phyloP scores from a whole-genome alignment of 2,797 vertebrate genomes.

The Galagoides demidoff region DNA sequence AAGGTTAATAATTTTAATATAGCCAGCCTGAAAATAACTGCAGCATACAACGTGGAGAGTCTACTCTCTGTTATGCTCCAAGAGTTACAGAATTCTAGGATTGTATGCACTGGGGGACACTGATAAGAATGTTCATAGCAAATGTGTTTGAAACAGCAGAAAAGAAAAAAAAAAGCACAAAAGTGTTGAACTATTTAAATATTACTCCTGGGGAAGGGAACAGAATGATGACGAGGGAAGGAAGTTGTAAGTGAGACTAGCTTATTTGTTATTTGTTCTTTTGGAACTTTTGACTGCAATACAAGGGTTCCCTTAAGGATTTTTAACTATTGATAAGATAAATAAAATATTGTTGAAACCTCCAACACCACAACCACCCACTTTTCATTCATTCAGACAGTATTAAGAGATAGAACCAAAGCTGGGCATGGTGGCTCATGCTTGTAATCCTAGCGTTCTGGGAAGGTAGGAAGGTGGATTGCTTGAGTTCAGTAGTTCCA shows the following conservation, averaged over 20 bases:
- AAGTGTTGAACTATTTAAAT: neutral
- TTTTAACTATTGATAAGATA: neutral
- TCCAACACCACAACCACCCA: neutral
- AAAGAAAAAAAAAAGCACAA: neutral
- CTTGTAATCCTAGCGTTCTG: too few species aligned
- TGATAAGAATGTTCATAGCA: neutral
- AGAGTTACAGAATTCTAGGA: neutral
- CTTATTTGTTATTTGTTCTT: neutral
- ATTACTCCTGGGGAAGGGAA: neutral
- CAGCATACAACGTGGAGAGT: neutral
- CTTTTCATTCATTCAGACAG: neutral
- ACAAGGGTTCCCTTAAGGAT: neutral
- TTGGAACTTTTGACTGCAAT: neutral
- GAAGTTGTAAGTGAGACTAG: neutral
- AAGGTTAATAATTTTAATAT: neutral
- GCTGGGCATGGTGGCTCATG: too few species aligned
- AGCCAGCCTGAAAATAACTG: neutral
- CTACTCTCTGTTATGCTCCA: neutral
- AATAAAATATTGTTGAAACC: neutral
- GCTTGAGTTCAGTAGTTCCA: too few species aligned
- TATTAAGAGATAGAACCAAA: neutral
- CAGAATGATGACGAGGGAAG: neutral
- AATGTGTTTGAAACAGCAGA: neutral
- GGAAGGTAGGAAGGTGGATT: too few species aligned
- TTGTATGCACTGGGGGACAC: neutral